Evolutionary conservation across 2,888 invertebrate genomes (phyloP), one percentile per base, ranked within the genome.

Genomic region (Antitype chi): DNA sequence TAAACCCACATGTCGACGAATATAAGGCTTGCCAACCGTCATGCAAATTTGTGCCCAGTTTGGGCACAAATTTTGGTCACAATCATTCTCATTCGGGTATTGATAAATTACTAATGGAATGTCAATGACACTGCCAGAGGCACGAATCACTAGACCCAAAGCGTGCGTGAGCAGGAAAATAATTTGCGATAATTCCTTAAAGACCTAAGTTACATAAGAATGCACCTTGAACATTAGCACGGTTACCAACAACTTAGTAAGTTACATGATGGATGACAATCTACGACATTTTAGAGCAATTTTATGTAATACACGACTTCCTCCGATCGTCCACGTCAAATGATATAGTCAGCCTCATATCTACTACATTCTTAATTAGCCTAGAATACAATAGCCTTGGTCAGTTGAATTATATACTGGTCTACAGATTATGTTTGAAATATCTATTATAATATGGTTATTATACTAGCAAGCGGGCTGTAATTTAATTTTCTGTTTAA

Each of bases 241-340:
- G 13, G n/a, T 77, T 71, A 77, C 63, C 32, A 60, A 59, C 20
- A 9, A 67, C n/a, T 67, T 57, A 2, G 4, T 28, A 25, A 67
- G 1, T 72, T 67, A 38, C 52, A 73, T 71, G 66, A 77, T 70
- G n/a, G 9, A 86, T 67, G 63, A 64, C 47, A 81, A 80, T 77
- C 59, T 43, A 70, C 47, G 64, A 73, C 60, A 64, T 74, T 76
- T 82, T 64, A 66, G 66, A 57, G 64, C 68, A 79, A 85, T 79
- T 78, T 76, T 70, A 62, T 52, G 11, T 85, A 86, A 84, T 82
- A n/a, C 15, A 68, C 67, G 59, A 78, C 79, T 83, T 85, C 85
- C 79, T 79, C 52, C 23, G 59, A 43, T 53, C 28, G 53, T 71
- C 25, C 0, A 64, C 63, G 47, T 74, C 47, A 60, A 73, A 64